Conservation (phyloP, 2,113 vertebrate species). For the Centropristis striata region DNA sequence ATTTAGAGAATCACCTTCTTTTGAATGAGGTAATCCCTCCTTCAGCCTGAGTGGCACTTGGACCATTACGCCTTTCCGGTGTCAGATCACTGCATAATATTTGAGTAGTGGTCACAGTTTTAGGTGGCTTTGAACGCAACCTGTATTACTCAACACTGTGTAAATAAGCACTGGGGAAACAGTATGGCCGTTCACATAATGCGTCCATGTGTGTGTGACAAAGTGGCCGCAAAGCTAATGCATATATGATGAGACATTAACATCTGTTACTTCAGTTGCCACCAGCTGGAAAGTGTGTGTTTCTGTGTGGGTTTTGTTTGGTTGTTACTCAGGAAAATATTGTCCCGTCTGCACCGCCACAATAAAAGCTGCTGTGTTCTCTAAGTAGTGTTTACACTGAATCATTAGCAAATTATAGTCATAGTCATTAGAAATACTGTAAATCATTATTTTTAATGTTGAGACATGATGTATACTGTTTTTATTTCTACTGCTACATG, state of each 20-base stretch:
- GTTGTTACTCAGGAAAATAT: constrained; percentile 46
- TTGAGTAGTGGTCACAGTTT: constrained; percentile 32
- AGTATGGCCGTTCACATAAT: constrained; percentile 31
- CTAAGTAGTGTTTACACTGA: constrained; percentile 40
- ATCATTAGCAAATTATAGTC: constrained; percentile 47
- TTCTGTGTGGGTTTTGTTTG: constrained; percentile 51
- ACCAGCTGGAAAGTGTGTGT: constrained; percentile 49
- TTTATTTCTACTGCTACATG: not conserved
- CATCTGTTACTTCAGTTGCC: constrained; percentile 36
- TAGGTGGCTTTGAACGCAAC: constrained; percentile 50
- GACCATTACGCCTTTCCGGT: constrained; percentile 40
- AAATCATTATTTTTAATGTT: constrained; percentile 64
- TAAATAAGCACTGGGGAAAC: constrained; percentile 57
- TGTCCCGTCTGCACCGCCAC: constrained; percentile 27
- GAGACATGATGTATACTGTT: constrained; percentile 23
- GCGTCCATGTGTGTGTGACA: not conserved
- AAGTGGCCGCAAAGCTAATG: constrained; percentile 21
- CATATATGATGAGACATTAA: constrained; percentile 35
- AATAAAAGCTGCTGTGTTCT: constrained; percentile 58
- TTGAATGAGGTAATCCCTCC: constrained; percentile 67
- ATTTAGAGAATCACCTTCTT: constrained; percentile 63
- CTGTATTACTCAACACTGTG: constrained; percentile 35
- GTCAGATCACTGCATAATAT: constrained; percentile 34
- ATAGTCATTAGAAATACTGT: constrained; percentile 12
- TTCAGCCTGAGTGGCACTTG: constrained; percentile 40